Evolutionary conservation across 2,888 invertebrate species (phyloP).

Genomic region (Camponotus fellah): DNA sequence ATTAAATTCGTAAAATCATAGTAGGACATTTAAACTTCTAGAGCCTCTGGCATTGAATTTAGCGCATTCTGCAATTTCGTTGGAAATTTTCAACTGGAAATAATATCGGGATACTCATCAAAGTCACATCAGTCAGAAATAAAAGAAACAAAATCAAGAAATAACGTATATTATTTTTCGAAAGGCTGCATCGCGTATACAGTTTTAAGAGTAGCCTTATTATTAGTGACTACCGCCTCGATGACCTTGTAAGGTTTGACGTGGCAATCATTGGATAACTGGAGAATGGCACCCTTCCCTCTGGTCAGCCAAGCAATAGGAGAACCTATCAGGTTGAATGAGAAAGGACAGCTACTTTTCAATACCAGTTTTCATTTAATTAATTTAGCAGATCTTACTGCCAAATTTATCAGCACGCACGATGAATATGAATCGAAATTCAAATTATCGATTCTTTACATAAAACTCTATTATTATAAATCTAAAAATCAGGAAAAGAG

Average conservation of each 20-base stretch:
- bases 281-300: constrained; percentile 34
- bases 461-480: not conserved
- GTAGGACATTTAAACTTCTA: not conserved
- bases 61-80: constrained; percentile 17
- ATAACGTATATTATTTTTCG: constrained; percentile 9
- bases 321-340: constrained; percentile 14
- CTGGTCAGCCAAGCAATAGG: not conserved
- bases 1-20: not conserved
- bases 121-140: constrained; percentile 9
- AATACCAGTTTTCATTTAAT: constrained; percentile 13
- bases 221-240: constrained; percentile 22
- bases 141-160: not conserved
- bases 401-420: not conserved
- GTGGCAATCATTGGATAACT: constrained; percentile 41
- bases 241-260: constrained; percentile 58
- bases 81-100: constrained; percentile 26
- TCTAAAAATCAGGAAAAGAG: not conserved
- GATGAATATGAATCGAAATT: not conserved
- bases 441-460: not conserved
- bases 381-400: constrained; percentile 8
- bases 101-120: not conserved
- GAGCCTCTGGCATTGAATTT: constrained; percentile 13
- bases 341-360: constrained; percentile 39
- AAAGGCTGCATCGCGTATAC: constrained; percentile 6
- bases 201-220: constrained; percentile 37